Evolutionary conservation across 2,888 invertebrate species (phyloP), one percentile per base, ranked within the genome.

Genomic region (Bombylius discolor): DNA sequence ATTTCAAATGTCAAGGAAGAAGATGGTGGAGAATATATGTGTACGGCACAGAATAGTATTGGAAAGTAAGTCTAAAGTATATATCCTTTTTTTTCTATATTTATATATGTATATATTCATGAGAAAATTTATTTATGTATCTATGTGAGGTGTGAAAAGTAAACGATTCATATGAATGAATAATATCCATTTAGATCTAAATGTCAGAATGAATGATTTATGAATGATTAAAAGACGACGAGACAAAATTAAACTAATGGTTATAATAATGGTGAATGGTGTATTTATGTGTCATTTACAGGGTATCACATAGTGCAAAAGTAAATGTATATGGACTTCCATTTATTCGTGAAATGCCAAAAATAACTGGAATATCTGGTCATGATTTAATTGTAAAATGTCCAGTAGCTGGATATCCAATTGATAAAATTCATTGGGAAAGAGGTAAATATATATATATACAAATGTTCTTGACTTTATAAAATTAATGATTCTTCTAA

Each of bases 21-120:
- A 77, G 93, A 92, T 74, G 91, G 92, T 58, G 92, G 92, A 34
- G 89, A 91, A 67, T 93, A 90, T 70, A 83, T 87, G 45, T 93
- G 92, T 69, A 83, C 85, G 32, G 91, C 92, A 3, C 83, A 83
- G 63, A 93, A 92, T 71, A 81, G 84, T 53, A 88, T 90, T 56
- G 89, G 90, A 51, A 84, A 82, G 72, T 74, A 68, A 71, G 74
- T 70, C 59, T 58, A 52, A 23, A 23, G 23, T 23, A 23, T 23
- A 23, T 23, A 23, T 23, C 23, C 11, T 51, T 47, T 13, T 39
- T 47, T 33, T 6, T 23, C 1, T 23, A 23, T 23, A 23, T 23
- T 23, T 23, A 3, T 23, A 23, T 23, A 23, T 23, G 3, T 23
- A 23, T 23, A 23, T 23, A 23, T 23, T 23, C 3, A 1, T 23